phyloP scores from a whole-genome alignment of 2,888 invertebrate genomes.

The Callosobruchus maculatus region DNA sequence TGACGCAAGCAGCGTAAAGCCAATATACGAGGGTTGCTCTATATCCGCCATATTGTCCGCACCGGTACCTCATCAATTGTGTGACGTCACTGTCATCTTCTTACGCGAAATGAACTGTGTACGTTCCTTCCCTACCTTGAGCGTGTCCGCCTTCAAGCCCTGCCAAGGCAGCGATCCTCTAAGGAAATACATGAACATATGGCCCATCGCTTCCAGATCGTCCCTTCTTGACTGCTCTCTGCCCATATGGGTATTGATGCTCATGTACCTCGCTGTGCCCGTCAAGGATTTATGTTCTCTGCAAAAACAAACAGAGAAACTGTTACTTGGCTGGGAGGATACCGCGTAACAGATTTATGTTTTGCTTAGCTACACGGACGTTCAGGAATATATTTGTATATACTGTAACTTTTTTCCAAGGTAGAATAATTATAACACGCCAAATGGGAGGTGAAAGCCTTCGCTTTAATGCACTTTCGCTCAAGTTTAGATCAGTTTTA shows the following conservation, averaged over 20 bases:
- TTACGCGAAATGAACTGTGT: neutral
- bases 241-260: conserved; percentile 99
- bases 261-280: conserved; percentile 99
- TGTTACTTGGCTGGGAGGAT: neutral
- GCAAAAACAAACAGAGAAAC: conserved; percentile 26
- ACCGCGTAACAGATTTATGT: neutral
- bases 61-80: too few relatives aligned
- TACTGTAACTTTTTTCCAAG: too few relatives aligned
- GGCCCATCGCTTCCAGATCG: conserved; percentile 98
- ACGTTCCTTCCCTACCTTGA: conserved; percentile 57
- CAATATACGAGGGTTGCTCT: too few relatives aligned
- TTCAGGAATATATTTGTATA: too few relatives aligned
- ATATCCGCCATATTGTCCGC: too few relatives aligned
- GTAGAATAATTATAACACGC: too few relatives aligned
- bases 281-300: conserved; percentile 99
- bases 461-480: too few relatives aligned
- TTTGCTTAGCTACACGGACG: too few relatives aligned
- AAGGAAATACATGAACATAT: conserved; percentile 99
- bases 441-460: too few relatives aligned
- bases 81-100: too few relatives aligned
- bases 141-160: conserved; percentile 98
- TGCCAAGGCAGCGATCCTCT: conserved; percentile 99
- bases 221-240: conserved; percentile 99
- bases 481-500: too few relatives aligned
- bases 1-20: too few relatives aligned